Percentiles rank a stretch among this genome's conserved stretches.
Evolutionary conservation across 2,888 invertebrate species (phyloP).

Genomic region (Hyposoter didymator): DNA sequence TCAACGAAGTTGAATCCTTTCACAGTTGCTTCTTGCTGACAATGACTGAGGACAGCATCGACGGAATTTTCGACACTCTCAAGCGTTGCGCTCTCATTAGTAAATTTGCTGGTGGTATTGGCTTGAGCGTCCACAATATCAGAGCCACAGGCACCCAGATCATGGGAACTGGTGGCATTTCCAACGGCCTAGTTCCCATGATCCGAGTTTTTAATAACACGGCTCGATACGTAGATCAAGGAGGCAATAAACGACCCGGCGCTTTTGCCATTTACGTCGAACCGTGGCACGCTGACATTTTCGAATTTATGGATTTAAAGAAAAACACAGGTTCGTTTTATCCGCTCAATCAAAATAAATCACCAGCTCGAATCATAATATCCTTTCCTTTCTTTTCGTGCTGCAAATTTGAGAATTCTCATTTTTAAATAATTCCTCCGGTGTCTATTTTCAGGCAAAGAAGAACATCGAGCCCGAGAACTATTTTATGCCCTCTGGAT

Average conservation of each 20-base stretch:
- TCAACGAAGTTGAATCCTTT: not conserved
- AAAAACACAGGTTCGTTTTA: constrained; percentile 91
- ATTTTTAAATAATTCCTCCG: not conserved
- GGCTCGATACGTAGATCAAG: constrained; percentile 98
- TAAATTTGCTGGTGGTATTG: constrained; percentile 98
- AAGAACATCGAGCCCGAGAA: constrained; percentile 97
- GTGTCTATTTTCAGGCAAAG: constrained; percentile 87
- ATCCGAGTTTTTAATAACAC: constrained; percentile 97
- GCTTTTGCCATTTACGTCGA: constrained; percentile 99
- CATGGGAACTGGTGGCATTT: constrained; percentile 96
- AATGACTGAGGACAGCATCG: constrained; percentile 97
- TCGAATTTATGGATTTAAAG: constrained; percentile 96
- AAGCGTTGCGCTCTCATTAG: constrained; percentile 98
- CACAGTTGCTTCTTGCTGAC: constrained; percentile 96
- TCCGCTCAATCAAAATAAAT: not conserved
- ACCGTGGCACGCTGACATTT: constrained; percentile 99
- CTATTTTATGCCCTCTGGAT: constrained; percentile 99
- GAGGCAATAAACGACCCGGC: constrained; percentile 98
- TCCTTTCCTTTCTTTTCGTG: not conserved
- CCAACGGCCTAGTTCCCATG: constrained; percentile 98
- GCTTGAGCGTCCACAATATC: constrained; percentile 97
- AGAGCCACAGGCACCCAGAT: constrained; percentile 96
- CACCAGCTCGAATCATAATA: not conserved
- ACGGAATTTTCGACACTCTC: constrained; percentile 96
- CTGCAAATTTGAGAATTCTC: too few relatives aligned